These are phyloP conservation scores for Thalassaphorura encarpata DNA, from an alignment of 1,140 invertebrate species.

Conservation along the genomic window DNA sequence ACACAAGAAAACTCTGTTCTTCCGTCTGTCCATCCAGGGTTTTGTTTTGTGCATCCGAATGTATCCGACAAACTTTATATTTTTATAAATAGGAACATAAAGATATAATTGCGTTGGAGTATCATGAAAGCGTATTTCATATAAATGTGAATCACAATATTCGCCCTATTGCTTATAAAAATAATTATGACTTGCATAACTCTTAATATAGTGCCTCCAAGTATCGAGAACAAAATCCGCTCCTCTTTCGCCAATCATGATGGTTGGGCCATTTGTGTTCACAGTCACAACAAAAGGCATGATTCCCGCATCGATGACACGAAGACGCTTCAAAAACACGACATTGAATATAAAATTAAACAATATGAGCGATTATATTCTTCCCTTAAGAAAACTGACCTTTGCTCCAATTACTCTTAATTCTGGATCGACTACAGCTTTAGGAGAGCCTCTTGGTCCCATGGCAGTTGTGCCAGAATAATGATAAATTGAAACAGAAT, in stretches of 20 bases:
- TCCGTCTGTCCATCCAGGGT: too few relatives aligned
- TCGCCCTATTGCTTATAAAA: too few relatives aligned
- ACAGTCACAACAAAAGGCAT: conserved; percentile 36
- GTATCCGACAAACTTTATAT: too few relatives aligned
- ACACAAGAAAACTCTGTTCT: too few relatives aligned
- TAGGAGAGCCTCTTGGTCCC: conserved; percentile 18
- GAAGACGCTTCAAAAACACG: conserved; percentile 30
- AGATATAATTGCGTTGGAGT: too few relatives aligned
- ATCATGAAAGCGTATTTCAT: too few relatives aligned
- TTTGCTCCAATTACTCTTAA: conserved; percentile 23
- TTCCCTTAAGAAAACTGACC: background rate
- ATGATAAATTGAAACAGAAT: conserved; percentile 29
- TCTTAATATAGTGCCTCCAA: conserved; percentile 20
- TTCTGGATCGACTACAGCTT: conserved; percentile 26
- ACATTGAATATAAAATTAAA: background rate
- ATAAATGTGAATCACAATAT: too few relatives aligned
- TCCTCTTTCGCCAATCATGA: conserved; percentile 28
- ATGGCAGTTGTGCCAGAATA: conserved; percentile 30
- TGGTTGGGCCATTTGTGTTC: conserved; percentile 26
- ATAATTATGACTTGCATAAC: too few relatives aligned
- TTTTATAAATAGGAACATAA: too few relatives aligned
- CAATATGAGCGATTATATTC: background rate
- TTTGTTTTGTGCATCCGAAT: too few relatives aligned
- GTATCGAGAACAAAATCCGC: conserved; percentile 30
- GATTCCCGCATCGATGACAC: conserved; percentile 39